A percentile compares a stretch with the other conserved stretches of the same genome.
These are phyloP conservation scores for Eciton burchellii DNA, from an alignment of 1,140 invertebrate species.

Conservation along the genomic window DNA sequence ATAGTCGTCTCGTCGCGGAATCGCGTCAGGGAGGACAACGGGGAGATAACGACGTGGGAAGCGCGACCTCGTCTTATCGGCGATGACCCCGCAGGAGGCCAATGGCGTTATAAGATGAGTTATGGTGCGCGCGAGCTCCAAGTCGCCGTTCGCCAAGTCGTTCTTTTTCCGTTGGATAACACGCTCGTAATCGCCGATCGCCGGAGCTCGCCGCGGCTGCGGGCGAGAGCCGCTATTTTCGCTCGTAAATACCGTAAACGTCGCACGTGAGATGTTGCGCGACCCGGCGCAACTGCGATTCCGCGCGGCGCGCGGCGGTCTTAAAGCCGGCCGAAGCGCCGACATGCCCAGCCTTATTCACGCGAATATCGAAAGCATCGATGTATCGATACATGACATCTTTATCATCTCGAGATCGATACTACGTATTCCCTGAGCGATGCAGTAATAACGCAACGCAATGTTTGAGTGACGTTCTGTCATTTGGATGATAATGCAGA, in stretches of 20 bases:
- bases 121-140: conserved; percentile 55
- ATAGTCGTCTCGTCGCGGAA: conserved; percentile 16
- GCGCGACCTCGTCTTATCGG: conserved; percentile 37
- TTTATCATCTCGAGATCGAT: neutral
- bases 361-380: neutral
- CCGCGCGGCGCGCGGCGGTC: neutral
- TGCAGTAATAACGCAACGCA: neutral
- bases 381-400: neutral
- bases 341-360: neutral
- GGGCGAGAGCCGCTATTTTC: conserved; percentile 61
- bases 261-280: conserved; percentile 24
- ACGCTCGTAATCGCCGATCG: conserved; percentile 51
- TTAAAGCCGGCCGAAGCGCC: neutral
- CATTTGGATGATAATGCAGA: neutral
- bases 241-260: conserved; percentile 49
- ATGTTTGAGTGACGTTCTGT: conserved; percentile 6
- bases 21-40: conserved; percentile 39
- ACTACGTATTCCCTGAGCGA: neutral
- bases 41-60: conserved; percentile 56
- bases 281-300: conserved; percentile 6
- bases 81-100: conserved; percentile 41
- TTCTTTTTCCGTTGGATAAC: conserved; percentile 21
- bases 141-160: conserved; percentile 30
- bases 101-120: conserved; percentile 55
- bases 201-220: conserved; percentile 20